A percentile compares a stretch with the other conserved stretches of the same genome.
Evolutionary conservation across 1,140 invertebrate species (phyloP).

Genomic region (Helicoverpa armigera): DNA sequence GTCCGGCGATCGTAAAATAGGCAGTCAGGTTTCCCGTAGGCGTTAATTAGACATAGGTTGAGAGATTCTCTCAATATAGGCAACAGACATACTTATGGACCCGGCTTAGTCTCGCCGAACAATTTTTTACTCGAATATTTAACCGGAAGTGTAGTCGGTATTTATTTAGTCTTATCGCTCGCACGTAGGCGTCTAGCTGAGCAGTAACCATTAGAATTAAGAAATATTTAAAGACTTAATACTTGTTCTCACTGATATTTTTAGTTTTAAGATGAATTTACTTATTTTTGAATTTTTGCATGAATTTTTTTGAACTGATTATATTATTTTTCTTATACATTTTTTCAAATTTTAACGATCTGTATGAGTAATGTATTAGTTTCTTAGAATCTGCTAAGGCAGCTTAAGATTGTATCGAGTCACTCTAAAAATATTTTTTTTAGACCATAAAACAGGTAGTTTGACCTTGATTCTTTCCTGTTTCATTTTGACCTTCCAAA

Average conservation of each 20-base stretch:
- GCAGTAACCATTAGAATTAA: slow-evolving; percentile 43
- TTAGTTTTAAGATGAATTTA: neutral
- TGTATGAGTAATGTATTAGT: slow-evolving; percentile 4
- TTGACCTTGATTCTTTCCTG: slow-evolving; percentile 61
- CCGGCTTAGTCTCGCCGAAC: slow-evolving; percentile 46
- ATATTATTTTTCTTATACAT: neutral
- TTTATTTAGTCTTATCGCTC: slow-evolving; percentile 56
- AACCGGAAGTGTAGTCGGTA: slow-evolving; percentile 63
- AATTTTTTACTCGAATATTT: slow-evolving; percentile 69
- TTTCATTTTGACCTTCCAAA: slow-evolving; percentile 59
- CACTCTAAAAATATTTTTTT: slow-evolving; percentile 50
- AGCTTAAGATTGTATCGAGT: slow-evolving; percentile 38
- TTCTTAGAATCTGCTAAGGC: slow-evolving; percentile 10
- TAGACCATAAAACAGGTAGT: slow-evolving; percentile 59
- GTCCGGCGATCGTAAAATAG: slow-evolving; percentile 6
- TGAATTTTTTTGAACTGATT: slow-evolving; percentile 22
- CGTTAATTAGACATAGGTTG: slow-evolving; percentile 31
- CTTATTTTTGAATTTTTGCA: neutral
- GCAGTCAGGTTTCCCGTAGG: slow-evolving; percentile 21
- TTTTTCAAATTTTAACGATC: neutral
- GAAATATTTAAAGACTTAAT: slow-evolving; percentile 46
- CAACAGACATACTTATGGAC: slow-evolving; percentile 34
- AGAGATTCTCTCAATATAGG: slow-evolving; percentile 41
- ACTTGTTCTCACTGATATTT: slow-evolving; percentile 28
- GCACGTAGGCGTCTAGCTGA: slow-evolving; percentile 16